phyloP scores from a whole-genome alignment of 2,113 vertebrate species.

The Procavia capensis region DNA sequence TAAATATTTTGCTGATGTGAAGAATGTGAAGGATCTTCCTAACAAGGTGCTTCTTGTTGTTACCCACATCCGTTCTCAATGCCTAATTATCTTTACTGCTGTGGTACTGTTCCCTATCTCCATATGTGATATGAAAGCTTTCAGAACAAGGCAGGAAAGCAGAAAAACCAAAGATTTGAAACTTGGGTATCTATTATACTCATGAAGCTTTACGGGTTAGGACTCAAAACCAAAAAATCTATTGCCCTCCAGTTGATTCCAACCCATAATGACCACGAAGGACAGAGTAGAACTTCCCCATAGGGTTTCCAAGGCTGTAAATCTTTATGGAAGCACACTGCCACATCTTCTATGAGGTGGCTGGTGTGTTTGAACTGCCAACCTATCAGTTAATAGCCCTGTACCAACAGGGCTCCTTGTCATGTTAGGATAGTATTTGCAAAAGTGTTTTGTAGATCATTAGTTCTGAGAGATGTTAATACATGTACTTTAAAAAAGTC shows the following conservation, averaged over 20 bases:
- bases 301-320: too few relatives aligned
- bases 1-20: constrained; percentile 35
- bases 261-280: too few relatives aligned
- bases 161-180: background rate
- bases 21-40: background rate
- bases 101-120: background rate
- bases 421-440: background rate
- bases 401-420: too few relatives aligned
- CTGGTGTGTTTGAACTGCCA: too few relatives aligned
- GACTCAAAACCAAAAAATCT: too few relatives aligned
- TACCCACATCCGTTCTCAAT: background rate
- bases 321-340: too few relatives aligned
- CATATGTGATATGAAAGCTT: background rate
- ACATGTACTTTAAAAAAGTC: background rate
- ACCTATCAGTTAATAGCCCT: too few relatives aligned
- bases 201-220: background rate
- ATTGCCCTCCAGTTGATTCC: too few relatives aligned
- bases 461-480: background rate
- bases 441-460: background rate
- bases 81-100: background rate
- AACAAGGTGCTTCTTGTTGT: constrained; percentile 7
- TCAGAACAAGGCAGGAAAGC: background rate
- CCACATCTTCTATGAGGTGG: too few relatives aligned
- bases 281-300: too few relatives aligned
- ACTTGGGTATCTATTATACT: background rate